Evolutionary conservation across 2,797 vertebrate species (phyloP).

Genomic region (Enteromius treurensis): DNA sequence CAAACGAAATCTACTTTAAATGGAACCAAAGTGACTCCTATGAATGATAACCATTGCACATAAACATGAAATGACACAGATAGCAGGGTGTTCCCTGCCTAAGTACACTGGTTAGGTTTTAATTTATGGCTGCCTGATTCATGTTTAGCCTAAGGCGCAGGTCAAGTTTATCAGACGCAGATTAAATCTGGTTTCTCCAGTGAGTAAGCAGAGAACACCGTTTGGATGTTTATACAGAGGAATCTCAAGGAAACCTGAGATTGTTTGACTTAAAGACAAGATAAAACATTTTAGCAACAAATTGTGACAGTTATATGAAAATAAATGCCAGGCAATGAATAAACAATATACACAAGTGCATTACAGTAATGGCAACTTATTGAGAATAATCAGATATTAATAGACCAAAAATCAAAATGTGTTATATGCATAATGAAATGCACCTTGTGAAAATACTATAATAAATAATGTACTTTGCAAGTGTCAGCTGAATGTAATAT

Average conservation of each 20-base stretch:
- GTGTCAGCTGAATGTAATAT: background rate
- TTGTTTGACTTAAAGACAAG: background rate
- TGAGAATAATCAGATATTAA: background rate
- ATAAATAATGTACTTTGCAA: background rate
- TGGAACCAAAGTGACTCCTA: conserved; percentile 1
- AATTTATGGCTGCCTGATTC: conserved; percentile 56
- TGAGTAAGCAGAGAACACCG: background rate
- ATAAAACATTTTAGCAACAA: background rate
- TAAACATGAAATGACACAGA: conserved; percentile 48
- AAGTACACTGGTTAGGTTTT: conserved; percentile 47
- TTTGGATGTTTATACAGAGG: background rate
- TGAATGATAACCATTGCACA: conserved; percentile 35
- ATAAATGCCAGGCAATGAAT: background rate
- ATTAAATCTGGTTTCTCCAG: conserved; percentile 52
- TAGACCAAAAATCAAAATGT: background rate
- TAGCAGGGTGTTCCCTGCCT: conserved; percentile 53
- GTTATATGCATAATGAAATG: background rate
- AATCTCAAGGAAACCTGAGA: background rate
- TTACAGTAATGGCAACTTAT: background rate
- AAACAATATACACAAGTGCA: background rate
- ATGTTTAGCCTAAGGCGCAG: conserved; percentile 50
- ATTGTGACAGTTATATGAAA: background rate
- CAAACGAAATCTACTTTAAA: background rate
- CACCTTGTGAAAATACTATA: background rate
- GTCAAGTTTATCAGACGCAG: conserved; percentile 46